Percentiles rank a stretch among this genome's conserved stretches.
phyloP scores from a whole-genome alignment of 2,888 invertebrate species.

The Nebria brevicollis region DNA sequence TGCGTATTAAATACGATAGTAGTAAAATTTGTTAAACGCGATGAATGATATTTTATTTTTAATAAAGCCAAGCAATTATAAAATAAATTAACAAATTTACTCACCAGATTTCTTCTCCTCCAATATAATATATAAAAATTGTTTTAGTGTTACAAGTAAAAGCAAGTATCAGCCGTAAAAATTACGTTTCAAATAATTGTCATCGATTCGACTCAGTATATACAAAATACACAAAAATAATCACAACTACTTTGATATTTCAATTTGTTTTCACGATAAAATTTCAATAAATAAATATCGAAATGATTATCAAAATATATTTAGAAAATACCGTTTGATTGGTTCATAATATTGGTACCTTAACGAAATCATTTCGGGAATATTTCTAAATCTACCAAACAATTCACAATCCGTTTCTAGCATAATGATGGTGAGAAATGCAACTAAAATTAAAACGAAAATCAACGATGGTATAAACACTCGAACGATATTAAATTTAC shows the following conservation, averaged over 20 bases:
- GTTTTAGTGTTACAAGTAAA: not conserved
- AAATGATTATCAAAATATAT: conserved; percentile 71
- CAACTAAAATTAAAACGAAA: conserved; percentile 76
- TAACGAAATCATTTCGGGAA: conserved; percentile 81
- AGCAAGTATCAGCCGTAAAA: not conserved
- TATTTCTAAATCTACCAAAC: conserved; percentile 74
- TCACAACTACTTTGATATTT: not conserved
- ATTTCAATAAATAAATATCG: conserved; percentile 61
- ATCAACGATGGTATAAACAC: conserved; percentile 83
- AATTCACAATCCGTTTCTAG: conserved; percentile 83
- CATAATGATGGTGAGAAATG: conserved; percentile 75
- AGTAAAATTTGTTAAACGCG: too few relatives aligned
- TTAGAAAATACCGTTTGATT: conserved; percentile 78
- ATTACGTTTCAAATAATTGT: not conserved
- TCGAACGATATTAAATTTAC: conserved; percentile 73
- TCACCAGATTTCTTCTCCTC: not conserved
- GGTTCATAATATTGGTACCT: conserved; percentile 86
- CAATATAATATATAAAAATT: not conserved
- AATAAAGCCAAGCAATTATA: too few relatives aligned
- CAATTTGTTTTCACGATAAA: not conserved
- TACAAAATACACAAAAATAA: not conserved
- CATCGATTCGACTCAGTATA: not conserved
- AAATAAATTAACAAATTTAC: not conserved
- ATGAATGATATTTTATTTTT: too few relatives aligned
- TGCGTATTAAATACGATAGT: too few relatives aligned